Percentiles rank a stretch among this genome's conserved stretches.
Conservation (phyloP, 2,113 vertebrate species). For the Gnathonemus longibarbis region DNA sequence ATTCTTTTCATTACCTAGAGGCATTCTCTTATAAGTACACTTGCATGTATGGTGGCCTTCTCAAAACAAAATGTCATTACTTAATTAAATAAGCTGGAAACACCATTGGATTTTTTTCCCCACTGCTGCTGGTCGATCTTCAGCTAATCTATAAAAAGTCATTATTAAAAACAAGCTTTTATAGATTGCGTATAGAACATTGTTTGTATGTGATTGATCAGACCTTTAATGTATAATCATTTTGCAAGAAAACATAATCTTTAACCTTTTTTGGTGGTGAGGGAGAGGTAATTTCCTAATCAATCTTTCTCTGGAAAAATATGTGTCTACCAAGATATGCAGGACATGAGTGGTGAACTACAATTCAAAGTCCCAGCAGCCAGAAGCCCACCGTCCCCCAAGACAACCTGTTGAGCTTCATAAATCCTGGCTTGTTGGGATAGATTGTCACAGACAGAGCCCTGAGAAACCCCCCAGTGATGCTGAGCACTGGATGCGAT, state of each 20-base stretch:
- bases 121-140: not conserved
- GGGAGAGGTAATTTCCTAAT: conserved; percentile 8
- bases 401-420: not conserved
- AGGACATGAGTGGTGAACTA: not conserved
- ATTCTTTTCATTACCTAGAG: not conserved
- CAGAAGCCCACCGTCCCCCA: not conserved
- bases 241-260: conserved; percentile 19
- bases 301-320: conserved; percentile 1
- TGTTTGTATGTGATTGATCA: conserved; percentile 20
- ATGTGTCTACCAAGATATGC: not conserved
- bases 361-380: not conserved
- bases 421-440: not conserved
- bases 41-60: not conserved
- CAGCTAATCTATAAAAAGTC: conserved; percentile 15
- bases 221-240: conserved; percentile 17
- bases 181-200: conserved; percentile 19
- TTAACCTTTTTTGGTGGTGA: conserved; percentile 11
- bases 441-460: not conserved
- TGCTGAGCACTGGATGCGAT: not conserved
- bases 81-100: not conserved
- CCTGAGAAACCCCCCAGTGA: not conserved
- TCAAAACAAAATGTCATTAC: not conserved
- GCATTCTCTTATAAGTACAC: not conserved
- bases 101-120: not conserved
- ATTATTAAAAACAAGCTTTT: conserved; percentile 20